Evolutionary conservation across 2,888 invertebrate genomes (phyloP).

Genomic region (Drosophila hawaiiensis): DNA sequence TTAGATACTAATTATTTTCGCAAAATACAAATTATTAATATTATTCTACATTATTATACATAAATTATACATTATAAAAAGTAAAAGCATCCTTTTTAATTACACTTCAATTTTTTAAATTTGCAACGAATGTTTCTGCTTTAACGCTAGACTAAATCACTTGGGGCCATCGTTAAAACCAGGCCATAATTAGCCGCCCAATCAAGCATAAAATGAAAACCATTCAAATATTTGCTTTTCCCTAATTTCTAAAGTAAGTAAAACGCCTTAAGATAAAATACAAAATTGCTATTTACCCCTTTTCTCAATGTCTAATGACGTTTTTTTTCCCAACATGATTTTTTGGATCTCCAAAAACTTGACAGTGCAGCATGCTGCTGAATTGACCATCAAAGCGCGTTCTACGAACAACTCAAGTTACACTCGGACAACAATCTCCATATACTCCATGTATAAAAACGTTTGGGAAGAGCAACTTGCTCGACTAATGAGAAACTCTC

Average conservation of each 20-base stretch:
- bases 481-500: not conserved
- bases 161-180: conserved; percentile 11
- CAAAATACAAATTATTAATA: not conserved
- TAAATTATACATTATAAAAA: not conserved
- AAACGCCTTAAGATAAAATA: conserved; percentile 37
- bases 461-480: not conserved
- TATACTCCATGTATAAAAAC: not conserved
- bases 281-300: conserved; percentile 30
- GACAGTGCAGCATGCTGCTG: not conserved
- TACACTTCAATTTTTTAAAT: conserved; percentile 23
- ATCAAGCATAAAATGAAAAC: conserved; percentile 21
- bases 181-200: conserved; percentile 39
- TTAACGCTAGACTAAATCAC: conserved; percentile 30
- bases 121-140: conserved; percentile 10
- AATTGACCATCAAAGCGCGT: not conserved
- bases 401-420: not conserved
- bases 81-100: not conserved
- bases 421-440: not conserved
- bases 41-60: not conserved
- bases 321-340: not conserved
- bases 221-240: conserved; percentile 50
- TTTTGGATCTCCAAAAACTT: not conserved
- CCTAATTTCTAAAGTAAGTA: conserved; percentile 16
- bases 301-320: conserved; percentile 1
- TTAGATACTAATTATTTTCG: not conserved